Evolutionary conservation across 2,797 vertebrate species (phyloP), one percentile per base, ranked within the genome.

Genomic region (Coregonus suidteri): DNA sequence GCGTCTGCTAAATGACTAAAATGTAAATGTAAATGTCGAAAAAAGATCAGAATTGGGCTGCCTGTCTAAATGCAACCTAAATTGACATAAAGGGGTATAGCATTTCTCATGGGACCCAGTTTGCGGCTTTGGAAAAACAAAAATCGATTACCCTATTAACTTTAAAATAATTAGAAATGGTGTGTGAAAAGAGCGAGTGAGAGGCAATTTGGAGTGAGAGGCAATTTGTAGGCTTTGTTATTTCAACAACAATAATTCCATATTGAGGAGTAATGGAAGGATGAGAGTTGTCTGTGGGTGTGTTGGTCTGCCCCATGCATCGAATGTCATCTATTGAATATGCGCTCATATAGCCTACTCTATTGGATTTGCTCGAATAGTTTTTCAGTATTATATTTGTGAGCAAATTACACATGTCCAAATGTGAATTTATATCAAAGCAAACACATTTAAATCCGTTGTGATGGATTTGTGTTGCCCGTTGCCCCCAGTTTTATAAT

Each of bases 141-240:
- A 74, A 88, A 92, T 92, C 89, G 83, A 93, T 92, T 70, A 70
- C 68, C 75, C 77, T 86, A 89, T 91, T 91, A 87, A 88, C 88
- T 88, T 85, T 90, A 82, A 90, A 93, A 90, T 91, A 89, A 92
- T 92, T 91, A 87, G 77, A 88, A 90, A 90, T 85, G 37, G 68
- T 84, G 75, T 54, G 84, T 86, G 86, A 90, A 86, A 83, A 73
- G 83, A 83, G 25, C 25, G 25, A 25, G 25, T 25, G 25, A 25
- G 25, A 25, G 25, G 25, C 25, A 25, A 25, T 25, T 25, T 25
- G 25, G 25, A 25, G 25, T 25, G 25, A 25, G 25, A 25, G 84
- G 84, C 84, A 84, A 86, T 88, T 86, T 92, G 85, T 75, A 41
- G 77, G 86, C 84, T 88, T 86, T 90, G 84, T 89, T 88, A 77